phyloP scores from a whole-genome alignment of 2,888 invertebrate species.

The Eugnorisma glareosa region DNA sequence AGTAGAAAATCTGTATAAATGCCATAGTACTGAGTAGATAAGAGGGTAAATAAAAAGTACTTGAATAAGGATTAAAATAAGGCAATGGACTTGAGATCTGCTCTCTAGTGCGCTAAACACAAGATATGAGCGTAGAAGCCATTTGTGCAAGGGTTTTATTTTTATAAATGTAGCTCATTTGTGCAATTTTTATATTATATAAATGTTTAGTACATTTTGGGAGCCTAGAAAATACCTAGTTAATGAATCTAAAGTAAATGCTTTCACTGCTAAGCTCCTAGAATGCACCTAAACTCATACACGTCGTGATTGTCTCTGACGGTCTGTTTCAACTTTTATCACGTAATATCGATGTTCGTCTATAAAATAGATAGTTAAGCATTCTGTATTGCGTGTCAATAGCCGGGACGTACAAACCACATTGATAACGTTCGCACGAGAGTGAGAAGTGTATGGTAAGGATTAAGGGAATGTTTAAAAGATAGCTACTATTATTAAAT shows the following conservation, averaged over 20 bases:
- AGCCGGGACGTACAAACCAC: constrained; percentile 74
- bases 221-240: constrained; percentile 49
- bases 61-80: constrained; percentile 67
- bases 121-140: constrained; percentile 55
- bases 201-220: constrained; percentile 61
- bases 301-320: constrained; percentile 36
- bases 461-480: constrained; percentile 78
- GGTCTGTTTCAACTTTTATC: constrained; percentile 54
- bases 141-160: constrained; percentile 63
- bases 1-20: constrained; percentile 70
- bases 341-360: constrained; percentile 66
- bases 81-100: constrained; percentile 66
- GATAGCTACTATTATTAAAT: constrained; percentile 80
- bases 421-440: constrained; percentile 73
- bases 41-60: constrained; percentile 60
- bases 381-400: constrained; percentile 60
- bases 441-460: constrained; percentile 77
- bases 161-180: constrained; percentile 65
- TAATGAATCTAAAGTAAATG: constrained; percentile 18
- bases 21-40: constrained; percentile 70
- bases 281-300: constrained; percentile 53
- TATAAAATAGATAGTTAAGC: constrained; percentile 63
- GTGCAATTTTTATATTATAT: constrained; percentile 56
- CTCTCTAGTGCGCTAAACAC: constrained; percentile 69
- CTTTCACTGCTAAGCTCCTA: constrained; percentile 57